Base-by-base conservation (phyloP, 2,113 vertebrate genomes). In the cattle (Bos taurus) region DNA sequence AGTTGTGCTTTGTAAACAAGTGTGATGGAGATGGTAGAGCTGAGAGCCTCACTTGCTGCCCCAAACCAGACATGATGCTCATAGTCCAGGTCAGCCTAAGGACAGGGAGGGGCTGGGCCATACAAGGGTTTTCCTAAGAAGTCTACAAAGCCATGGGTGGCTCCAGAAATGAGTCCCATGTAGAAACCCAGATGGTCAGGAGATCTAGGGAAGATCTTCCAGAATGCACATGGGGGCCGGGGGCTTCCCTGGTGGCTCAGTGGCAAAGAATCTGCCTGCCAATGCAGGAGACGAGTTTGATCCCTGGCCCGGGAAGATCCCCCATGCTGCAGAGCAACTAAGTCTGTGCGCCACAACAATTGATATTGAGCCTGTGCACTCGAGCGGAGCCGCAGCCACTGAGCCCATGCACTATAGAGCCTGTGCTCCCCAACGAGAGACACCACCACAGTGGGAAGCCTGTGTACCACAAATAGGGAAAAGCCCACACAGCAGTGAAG, bases 1-100 rank as follows among this genome's bases (percentile, higher is more conserved):
- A 13, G 11, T 1, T 4, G 50, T 6, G 26, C 78, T 77, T 83
- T 57, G 15, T 14, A 74, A 86, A 4, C 48, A 36, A 15, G 50
- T 3, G 11, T 57, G 57, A 25, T 25, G 25, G 71, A 26, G 21
- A 23, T n/a, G 40, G 40, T 28, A 30, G 33, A 28, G 57, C 6
- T 5, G 3, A 6, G 81, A 77, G 36, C 48, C 28, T 17, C 3
- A 30, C 26, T 23, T n/a, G 0, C 23, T 0, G 0, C 33, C 11
- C 40, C 6, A 56, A 56, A 19, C 6, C 33, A 56, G 26, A 71
- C 14, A 6, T 2, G n/a, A 40, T 28, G 56, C 33, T 36, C 56
- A 17, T 0, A 33, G 33, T 23, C 50, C 17, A 67, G 57, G 56
- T 59, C 64, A 9, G 5, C 28, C 23, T 93, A 6, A 28, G 62